Conservation (phyloP, 2,888 invertebrate species). For the Acrocyrtus sp. region DNA sequence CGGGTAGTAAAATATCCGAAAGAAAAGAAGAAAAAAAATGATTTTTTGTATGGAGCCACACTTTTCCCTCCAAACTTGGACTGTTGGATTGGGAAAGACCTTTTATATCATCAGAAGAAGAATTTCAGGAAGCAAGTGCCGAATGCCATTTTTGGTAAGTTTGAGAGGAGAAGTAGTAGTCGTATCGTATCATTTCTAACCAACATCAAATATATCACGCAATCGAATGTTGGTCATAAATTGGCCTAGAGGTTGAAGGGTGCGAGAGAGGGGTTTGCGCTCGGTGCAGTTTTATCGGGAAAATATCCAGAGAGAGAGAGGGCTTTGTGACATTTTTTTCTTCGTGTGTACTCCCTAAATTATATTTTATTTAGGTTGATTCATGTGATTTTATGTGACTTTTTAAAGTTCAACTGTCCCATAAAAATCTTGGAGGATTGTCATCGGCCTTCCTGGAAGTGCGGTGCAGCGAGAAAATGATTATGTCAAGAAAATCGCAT, state of each 20-base stretch:
- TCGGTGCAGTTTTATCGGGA: conserved; percentile 58
- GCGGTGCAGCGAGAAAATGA: too few relatives aligned
- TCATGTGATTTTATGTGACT: too few relatives aligned
- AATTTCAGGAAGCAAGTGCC: too few relatives aligned
- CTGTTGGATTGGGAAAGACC: conserved; percentile 29
- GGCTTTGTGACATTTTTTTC: too few relatives aligned
- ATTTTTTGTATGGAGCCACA: conserved; percentile 50
- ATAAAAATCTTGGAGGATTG: too few relatives aligned
- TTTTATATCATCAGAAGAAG: conserved; percentile 40
- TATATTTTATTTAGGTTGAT: too few relatives aligned
- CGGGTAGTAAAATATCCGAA: conserved; percentile 25
- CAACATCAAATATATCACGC: conserved; percentile 61
- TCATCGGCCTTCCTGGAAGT: too few relatives aligned
- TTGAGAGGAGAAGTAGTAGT: background rate
- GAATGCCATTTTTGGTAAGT: background rate
- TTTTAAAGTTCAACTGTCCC: too few relatives aligned
- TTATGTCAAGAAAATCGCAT: too few relatives aligned
- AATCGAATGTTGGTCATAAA: conserved; percentile 63
- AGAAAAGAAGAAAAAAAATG: conserved; percentile 55
- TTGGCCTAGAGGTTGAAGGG: conserved; percentile 60
- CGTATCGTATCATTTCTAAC: conserved; percentile 39
- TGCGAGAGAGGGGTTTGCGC: conserved; percentile 62
- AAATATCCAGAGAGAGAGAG: too few relatives aligned
- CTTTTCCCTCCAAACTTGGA: conserved; percentile 45
- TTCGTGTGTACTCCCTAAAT: too few relatives aligned